Evolutionary conservation across 2,113 vertebrate species (phyloP), one percentile per base, ranked within the genome.

Genomic region (Plectropomus leopardus): DNA sequence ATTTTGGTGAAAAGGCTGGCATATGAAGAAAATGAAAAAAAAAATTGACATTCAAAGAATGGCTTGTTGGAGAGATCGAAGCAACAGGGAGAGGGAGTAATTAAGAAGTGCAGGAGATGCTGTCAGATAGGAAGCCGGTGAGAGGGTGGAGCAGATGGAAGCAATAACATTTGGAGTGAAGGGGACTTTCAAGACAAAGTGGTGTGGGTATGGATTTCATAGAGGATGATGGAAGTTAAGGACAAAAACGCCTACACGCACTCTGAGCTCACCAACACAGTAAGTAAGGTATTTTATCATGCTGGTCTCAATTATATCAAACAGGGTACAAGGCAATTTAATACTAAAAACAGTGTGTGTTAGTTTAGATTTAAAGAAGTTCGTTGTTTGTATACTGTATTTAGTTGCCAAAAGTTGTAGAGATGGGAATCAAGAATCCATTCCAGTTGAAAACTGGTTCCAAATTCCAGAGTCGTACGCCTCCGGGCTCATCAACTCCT

Each of bases 1-100:
- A 86, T 90, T 92, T 93, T 10, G 7, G 73, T 72, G 72, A 87
- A 90, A 85, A 83, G 73, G 66, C 59, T 83, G 82, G 65, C 75
- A 80, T 86, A 79, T 76, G 64, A 74, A 63, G 73, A 47, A 86
- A 78, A 88, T 50, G 50, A 79, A 84, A 40, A 68, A 64, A 50
- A 72, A 71, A 60, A 47, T 2, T 90, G 85, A 90, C 79, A 92
- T 90, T 90, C 67, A 90, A 85, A 71, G 45, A 83, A 74, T 24
- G 67, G 48, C 15, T 59, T 51, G 82, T 59, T 53, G 57, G 50
- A 44, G 15, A 80, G 60, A 85, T 78, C 1, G 51, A 86, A 79
- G 30, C 24, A 68, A 64, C n/a, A 78, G 45, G 80, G 55, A 75
- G 65, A 32, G 30, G 60, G 44, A 72, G 67, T 86, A 85, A 93